Conservation (phyloP, 2,113 vertebrate genomes). For the Ailurus styani region DNA sequence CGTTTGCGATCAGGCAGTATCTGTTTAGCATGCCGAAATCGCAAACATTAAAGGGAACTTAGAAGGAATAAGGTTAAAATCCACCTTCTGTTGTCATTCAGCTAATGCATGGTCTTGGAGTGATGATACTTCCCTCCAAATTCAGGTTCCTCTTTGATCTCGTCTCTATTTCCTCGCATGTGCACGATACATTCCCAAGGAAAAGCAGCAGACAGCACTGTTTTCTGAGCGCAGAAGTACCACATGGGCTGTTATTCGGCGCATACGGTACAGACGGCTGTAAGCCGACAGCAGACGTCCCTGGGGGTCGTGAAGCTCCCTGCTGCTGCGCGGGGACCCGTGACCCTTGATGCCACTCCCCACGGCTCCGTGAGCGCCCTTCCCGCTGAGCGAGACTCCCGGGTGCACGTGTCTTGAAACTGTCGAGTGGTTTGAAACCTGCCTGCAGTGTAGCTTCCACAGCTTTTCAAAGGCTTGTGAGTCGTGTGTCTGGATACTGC, state of each 20-base stretch:
- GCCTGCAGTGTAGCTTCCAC: constrained; percentile 56
- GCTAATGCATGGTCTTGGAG: neutral
- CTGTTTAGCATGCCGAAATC: neutral
- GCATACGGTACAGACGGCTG: constrained; percentile 71
- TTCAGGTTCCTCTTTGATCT: no score
- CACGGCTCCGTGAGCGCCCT: constrained; percentile 76
- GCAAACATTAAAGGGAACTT: no score
- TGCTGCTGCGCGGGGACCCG: constrained; percentile 66
- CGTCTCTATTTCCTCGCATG: neutral
- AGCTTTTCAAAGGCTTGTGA: constrained; percentile 22
- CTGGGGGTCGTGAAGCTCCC: constrained; percentile 68
- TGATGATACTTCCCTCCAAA: neutral
- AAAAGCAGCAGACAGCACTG: constrained; percentile 57
- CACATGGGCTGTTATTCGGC: constrained; percentile 71
- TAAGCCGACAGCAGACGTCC: constrained; percentile 77
- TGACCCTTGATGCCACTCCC: constrained; percentile 71
- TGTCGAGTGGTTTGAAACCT: constrained; percentile 62
- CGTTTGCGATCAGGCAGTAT: neutral
- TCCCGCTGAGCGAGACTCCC: constrained; percentile 62
- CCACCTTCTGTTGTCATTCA: neutral
- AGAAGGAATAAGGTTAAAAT: neutral
- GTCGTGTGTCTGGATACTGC: constrained; percentile 13
- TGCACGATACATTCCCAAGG: constrained; percentile 12
- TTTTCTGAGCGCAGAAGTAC: constrained; percentile 64
- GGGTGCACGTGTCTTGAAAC: constrained; percentile 29